Percentiles rank a stretch among this genome's conserved stretches.
These are phyloP conservation scores for Terrapene triunguis DNA, from an alignment of 2,113 vertebrate genomes.

Conservation along the genomic window DNA sequence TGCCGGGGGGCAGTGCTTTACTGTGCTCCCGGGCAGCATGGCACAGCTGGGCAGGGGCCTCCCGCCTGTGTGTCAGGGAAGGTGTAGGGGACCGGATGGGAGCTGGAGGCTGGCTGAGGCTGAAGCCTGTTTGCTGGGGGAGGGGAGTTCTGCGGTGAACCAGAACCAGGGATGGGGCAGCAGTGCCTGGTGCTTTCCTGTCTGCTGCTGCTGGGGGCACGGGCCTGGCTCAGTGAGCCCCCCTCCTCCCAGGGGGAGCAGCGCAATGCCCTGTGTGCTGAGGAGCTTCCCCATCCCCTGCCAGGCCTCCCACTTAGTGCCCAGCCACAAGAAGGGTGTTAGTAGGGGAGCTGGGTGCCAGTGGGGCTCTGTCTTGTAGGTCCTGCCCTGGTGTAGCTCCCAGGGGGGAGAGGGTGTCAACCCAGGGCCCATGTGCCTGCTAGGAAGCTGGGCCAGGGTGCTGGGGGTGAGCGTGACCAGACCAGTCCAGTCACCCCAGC, in stretches of 20 bases:
- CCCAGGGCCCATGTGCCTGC: background rate
- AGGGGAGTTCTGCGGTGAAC: too few relatives aligned
- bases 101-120: too few relatives aligned
- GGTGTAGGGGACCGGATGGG: too few relatives aligned
- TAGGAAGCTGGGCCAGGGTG: too few relatives aligned
- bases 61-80: too few relatives aligned
- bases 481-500: background rate
- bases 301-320: too few relatives aligned
- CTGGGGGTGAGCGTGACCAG: background rate
- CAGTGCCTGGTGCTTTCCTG: background rate
- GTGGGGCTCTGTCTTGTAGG: background rate
- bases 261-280: too few relatives aligned
- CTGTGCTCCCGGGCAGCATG: too few relatives aligned
- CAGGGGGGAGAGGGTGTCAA: background rate
- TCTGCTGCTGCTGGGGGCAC: background rate
- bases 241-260: background rate
- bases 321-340: background rate
- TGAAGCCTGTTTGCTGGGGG: too few relatives aligned
- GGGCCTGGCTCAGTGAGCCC: background rate
- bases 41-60: too few relatives aligned
- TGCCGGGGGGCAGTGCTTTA: too few relatives aligned
- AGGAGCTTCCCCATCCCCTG: too few relatives aligned
- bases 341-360: fast-evolving
- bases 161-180: background rate
- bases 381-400: background rate